Base-by-base conservation (phyloP, 2,113 vertebrate genomes). In the Chelonoidis abingdonii region DNA sequence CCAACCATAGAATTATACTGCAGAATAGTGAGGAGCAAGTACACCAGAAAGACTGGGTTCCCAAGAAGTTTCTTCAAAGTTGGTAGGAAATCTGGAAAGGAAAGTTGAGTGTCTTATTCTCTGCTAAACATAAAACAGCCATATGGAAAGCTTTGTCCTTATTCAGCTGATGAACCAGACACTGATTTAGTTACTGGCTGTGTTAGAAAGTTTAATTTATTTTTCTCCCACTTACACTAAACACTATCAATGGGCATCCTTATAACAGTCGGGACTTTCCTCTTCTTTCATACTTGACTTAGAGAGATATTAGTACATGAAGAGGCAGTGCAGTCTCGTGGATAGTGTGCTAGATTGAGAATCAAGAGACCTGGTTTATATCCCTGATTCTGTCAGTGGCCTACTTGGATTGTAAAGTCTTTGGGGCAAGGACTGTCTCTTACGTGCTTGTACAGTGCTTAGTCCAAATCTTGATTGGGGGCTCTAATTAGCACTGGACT, bases 1-100 rank as follows among this genome's bases (percentile, higher is more conserved):
- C 99, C 99, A 24, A 99, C 98, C 12, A 99, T 94, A 82, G 98
- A 98, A 95, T 98, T 99, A 94, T 99, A 99, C 84, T 98, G 98
- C 59, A 99, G 96, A 93, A 99, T 91, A 69, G 89, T 98, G 49
- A 98, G 98, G 89, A 98, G 97, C 62, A 99, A 97, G 80, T 98
- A 98, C 87, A 99, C 95, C 90, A 99, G 96, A 94, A 98, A 99
- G 80, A 98, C 2, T 29, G 98, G 97, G 76, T 98, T 99, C 84
- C 98, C 97, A 89, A 99, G 89, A 79, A 99, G 98, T 38, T 97
- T 98, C 95, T 98, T 99, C 94, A 99, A 92, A 2, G 98, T 98
- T 7, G 98, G 98, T 59, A 99, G 52, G 93, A 99, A 99, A 52
- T 98, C 99, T 99, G 98, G 2, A 95, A 89, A 53, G 84, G 44